A percentile compares a stretch with the other conserved stretches of the same genome.
These are phyloP conservation scores for Aleiodes alternator DNA, from an alignment of 2,888 invertebrate species.

Conservation along the genomic window DNA sequence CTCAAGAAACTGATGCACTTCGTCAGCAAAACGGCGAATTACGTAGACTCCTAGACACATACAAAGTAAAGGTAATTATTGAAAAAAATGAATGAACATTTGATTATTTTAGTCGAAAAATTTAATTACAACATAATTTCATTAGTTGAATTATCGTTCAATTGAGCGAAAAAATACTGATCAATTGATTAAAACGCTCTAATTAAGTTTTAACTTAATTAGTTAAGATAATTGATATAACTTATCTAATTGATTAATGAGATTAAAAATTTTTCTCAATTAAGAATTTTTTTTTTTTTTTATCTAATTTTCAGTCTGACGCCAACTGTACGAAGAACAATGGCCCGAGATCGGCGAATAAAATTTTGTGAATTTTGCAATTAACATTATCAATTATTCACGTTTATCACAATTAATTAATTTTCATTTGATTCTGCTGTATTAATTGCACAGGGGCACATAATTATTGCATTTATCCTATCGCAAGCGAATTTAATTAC, in stretches of 20 bases:
- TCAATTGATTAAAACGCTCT: neutral
- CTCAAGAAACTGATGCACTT: slow-evolving; percentile 81
- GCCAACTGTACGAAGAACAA: neutral
- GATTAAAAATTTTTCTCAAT: slow-evolving; percentile 3
- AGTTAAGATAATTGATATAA: too few species aligned
- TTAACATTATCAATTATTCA: neutral
- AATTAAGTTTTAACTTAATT: too few species aligned
- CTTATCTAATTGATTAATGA: slow-evolving; percentile 4
- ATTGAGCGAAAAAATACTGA: neutral
- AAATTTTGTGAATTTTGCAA: neutral
- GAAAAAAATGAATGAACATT: neutral
- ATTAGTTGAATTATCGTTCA: slow-evolving; percentile 7
- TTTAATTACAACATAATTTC: slow-evolving; percentile 18
- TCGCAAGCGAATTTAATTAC: slow-evolving; percentile 15
- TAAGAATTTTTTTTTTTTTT: neutral
- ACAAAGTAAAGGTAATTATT: slow-evolving; percentile 70
- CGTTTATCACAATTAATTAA: slow-evolving; percentile 6
- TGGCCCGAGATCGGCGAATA: slow-evolving; percentile 27
- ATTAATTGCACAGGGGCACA: neutral
- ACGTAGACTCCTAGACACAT: slow-evolving; percentile 81
- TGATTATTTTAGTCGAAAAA: neutral
- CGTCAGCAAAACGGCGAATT: slow-evolving; percentile 83
- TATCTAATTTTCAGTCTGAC: slow-evolving; percentile 35
- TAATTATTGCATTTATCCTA: slow-evolving; percentile 18
- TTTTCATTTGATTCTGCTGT: neutral